These are phyloP conservation scores for Larimichthys polyactis DNA, from an alignment of 2,113 vertebrate genomes.

Conservation along the genomic window DNA sequence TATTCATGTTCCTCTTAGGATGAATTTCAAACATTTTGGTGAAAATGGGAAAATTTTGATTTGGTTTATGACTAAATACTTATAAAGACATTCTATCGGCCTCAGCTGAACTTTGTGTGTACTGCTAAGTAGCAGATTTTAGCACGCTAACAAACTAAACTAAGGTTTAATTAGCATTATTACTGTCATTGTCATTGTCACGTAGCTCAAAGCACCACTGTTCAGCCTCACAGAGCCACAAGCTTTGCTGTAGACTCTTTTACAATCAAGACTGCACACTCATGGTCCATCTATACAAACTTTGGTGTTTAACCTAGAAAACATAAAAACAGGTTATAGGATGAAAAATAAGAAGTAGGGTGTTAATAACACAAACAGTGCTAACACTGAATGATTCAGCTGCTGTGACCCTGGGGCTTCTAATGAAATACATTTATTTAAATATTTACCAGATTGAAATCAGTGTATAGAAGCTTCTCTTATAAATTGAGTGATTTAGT, in stretches of 20 bases:
- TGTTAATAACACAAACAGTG: background rate
- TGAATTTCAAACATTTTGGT: background rate
- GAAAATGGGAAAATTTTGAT: no score
- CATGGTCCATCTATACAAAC: background rate
- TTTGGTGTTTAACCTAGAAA: background rate
- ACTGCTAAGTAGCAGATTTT: no score
- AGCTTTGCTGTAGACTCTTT: background rate
- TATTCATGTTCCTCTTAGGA: background rate
- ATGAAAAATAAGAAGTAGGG: background rate
- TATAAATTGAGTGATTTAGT: background rate
- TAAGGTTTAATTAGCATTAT: no score
- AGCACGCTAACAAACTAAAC: no score
- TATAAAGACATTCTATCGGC: background rate
- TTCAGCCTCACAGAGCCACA: background rate
- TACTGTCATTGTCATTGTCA: no score
- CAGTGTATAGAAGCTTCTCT: background rate
- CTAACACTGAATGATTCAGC: background rate
- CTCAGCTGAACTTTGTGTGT: background rate
- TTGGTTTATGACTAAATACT: background rate
- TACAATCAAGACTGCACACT: background rate
- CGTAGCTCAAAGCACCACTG: background rate
- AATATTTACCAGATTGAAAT: background rate
- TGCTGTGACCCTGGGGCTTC: background rate
- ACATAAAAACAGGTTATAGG: background rate
- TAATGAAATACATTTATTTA: slow-evolving; percentile 11